Conservation (phyloP, 2,888 invertebrate genomes). For the Coelogynopora nodosa region DNA sequence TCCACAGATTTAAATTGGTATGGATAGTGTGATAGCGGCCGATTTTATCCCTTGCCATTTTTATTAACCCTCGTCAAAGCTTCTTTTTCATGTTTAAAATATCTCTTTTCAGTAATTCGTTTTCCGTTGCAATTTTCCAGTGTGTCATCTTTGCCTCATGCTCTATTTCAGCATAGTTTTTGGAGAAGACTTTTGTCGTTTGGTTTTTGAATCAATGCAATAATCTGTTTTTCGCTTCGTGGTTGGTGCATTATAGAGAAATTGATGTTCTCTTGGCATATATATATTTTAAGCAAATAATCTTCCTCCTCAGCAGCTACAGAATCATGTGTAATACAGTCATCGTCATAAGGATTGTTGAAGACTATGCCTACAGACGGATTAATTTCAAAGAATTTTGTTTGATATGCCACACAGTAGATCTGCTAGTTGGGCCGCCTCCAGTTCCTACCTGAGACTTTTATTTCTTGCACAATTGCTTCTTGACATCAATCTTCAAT, state of each 20-base stretch:
- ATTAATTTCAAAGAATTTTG: no score
- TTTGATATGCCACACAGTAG: neutral
- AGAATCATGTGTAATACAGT: no score
- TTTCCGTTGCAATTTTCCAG: neutral
- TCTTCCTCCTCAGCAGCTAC: no score
- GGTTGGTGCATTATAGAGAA: neutral
- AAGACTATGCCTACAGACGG: no score
- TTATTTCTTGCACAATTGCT: neutral
- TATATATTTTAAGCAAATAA: neutral
- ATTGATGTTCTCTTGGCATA: neutral
- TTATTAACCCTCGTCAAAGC: neutral
- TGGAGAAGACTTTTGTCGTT: neutral
- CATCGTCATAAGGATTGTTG: no score
- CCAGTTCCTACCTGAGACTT: neutral
- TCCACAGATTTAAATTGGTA: neutral
- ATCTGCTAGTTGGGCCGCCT: neutral
- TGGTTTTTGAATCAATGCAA: neutral
- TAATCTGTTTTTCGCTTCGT: neutral
- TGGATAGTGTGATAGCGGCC: neutral
- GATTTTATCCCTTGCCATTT: neutral
- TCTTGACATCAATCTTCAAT: neutral
- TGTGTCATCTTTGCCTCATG: neutral
- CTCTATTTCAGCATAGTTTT: neutral
- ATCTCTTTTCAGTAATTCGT: neutral
- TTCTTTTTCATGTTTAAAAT: neutral